phyloP scores from a whole-genome alignment of 2,113 vertebrate genomes.

The Colinus virginianus region DNA sequence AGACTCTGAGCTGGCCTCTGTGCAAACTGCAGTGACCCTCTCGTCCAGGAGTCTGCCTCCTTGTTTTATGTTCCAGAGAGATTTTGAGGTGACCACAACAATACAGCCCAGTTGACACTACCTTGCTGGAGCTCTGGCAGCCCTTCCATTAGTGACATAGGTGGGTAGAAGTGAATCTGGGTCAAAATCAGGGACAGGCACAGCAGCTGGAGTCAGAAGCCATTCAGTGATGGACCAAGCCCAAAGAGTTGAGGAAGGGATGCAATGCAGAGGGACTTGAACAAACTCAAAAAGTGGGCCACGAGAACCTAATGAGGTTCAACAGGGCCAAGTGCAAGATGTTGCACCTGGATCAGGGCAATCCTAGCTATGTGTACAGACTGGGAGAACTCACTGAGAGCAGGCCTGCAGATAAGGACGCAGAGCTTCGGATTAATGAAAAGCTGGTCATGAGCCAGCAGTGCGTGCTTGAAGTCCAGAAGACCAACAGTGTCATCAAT shows the following conservation, averaged over 20 bases:
- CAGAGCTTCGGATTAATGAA: too few species aligned
- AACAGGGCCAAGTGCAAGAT: too few species aligned
- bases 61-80: background rate
- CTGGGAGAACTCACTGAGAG: too few species aligned
- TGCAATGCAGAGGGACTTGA: too few species aligned
- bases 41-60: background rate
- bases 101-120: background rate
- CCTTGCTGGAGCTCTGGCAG: background rate
- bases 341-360: too few species aligned
- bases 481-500: too few species aligned
- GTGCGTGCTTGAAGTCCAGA: too few species aligned
- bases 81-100: background rate
- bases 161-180: background rate
- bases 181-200: background rate
- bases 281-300: too few species aligned
- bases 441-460: too few species aligned
- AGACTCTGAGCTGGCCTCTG: accelerated
- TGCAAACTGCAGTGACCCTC: background rate
- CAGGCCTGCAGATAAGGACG: too few species aligned
- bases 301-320: too few species aligned
- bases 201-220: accelerated
- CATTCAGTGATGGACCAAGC: accelerated
- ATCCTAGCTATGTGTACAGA: too few species aligned
- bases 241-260: background rate
- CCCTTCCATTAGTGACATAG: background rate